These are phyloP conservation scores for Mastigias papua DNA, from an alignment of 30 jellyfish, hydroid and myxozoan genomes.

Conservation along the genomic window DNA sequence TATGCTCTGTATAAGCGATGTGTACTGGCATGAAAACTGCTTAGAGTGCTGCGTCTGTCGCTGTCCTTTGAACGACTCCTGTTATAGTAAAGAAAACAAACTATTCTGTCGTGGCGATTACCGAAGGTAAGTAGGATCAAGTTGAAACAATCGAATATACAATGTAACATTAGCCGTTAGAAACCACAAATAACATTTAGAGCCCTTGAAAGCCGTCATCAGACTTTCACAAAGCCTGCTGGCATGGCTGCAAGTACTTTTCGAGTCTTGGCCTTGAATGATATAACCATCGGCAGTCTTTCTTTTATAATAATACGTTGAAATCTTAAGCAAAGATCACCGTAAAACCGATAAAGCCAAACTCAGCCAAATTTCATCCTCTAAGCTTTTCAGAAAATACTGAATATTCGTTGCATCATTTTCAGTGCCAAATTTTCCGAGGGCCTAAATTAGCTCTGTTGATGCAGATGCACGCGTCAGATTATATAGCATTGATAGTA, in stretches of 20 bases:
- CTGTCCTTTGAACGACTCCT: slow-evolving; percentile 66
- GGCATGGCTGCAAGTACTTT: slow-evolving; percentile 16
- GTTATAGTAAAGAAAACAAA: slow-evolving; percentile 81
- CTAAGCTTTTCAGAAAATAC: background rate
- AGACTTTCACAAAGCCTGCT: slow-evolving; percentile 19
- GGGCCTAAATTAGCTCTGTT: no score
- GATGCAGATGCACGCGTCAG: no score
- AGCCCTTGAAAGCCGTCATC: slow-evolving; percentile 28
- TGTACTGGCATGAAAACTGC: slow-evolving; percentile 91
- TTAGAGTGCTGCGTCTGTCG: slow-evolving; percentile 85
- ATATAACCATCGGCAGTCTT: slow-evolving; percentile 20
- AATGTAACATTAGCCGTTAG: slow-evolving; percentile 24
- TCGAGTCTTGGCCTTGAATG: background rate
- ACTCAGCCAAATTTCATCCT: slow-evolving; percentile 39
- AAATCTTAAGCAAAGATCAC: slow-evolving; percentile 27
- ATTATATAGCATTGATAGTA: no score
- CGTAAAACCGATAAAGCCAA: slow-evolving; percentile 11
- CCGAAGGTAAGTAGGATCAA: slow-evolving; percentile 72
- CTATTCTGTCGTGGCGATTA: slow-evolving; percentile 84
- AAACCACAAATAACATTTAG: slow-evolving; percentile 32
- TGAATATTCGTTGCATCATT: background rate
- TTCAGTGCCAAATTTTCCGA: background rate
- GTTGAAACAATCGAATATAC: slow-evolving; percentile 8
- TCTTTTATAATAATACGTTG: background rate
- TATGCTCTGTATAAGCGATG: slow-evolving; percentile 70